phyloP scores from a whole-genome alignment of 2,888 invertebrate genomes.

The Melanargia galathea region DNA sequence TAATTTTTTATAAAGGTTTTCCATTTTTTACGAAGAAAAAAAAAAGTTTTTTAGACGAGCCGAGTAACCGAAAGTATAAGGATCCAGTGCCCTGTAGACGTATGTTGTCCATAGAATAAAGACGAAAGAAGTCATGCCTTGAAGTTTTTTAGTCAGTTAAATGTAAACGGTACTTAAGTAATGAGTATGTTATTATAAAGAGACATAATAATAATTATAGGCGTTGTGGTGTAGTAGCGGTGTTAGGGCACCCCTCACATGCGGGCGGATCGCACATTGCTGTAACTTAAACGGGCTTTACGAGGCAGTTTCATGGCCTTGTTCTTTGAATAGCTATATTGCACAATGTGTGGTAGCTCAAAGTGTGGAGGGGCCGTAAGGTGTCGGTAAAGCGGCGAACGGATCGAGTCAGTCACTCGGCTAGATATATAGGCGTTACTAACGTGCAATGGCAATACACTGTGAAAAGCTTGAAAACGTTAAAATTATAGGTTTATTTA shows the following conservation, averaged over 20 bases:
- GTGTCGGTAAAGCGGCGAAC: slow-evolving; percentile 20
- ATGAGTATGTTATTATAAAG: slow-evolving; percentile 64
- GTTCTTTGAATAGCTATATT: not conserved
- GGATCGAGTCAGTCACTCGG: not conserved
- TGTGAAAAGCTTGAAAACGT: slow-evolving; percentile 1
- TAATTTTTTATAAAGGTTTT: slow-evolving; percentile 75
- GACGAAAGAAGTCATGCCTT: slow-evolving; percentile 79
- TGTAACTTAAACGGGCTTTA: not conserved
- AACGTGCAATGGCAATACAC: slow-evolving; percentile 21
- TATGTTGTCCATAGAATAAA: slow-evolving; percentile 79
- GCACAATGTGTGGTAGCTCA: slow-evolving; percentile 28
- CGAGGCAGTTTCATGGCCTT: not conserved
- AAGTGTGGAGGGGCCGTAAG: slow-evolving; percentile 22
- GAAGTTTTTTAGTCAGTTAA: slow-evolving; percentile 78
- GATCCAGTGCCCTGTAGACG: slow-evolving; percentile 80
- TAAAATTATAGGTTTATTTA: not conserved
- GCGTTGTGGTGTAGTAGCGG: slow-evolving; percentile 61
- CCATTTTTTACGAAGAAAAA: slow-evolving; percentile 57
- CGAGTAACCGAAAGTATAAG: slow-evolving; percentile 75
- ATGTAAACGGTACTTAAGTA: slow-evolving; percentile 79
- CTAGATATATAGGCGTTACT: slow-evolving; percentile 1
- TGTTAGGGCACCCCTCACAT: slow-evolving; percentile 39
- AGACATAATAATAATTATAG: slow-evolving; percentile 69
- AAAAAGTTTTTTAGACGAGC: slow-evolving; percentile 57
- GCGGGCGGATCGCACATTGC: slow-evolving; percentile 31